Evolutionary conservation across 2,113 vertebrate species (phyloP).

Genomic region (Anolis sagrei): DNA sequence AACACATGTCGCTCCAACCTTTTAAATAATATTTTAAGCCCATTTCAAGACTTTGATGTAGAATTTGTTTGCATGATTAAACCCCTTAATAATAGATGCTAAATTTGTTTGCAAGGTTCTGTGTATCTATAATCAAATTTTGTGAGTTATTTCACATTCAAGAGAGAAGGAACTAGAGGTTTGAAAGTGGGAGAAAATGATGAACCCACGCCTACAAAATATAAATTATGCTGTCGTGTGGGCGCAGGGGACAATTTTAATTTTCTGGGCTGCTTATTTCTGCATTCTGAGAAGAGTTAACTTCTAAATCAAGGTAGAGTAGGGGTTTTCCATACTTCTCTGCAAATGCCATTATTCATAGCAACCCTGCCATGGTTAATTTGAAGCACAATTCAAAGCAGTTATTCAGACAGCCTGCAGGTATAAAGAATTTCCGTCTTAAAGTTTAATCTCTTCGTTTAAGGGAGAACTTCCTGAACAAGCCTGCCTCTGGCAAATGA

Average conservation of each 20-base stretch:
- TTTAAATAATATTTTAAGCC: no score
- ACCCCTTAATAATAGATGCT: no score
- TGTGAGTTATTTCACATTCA: no score
- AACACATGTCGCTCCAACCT: no score
- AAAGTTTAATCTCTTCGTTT: slow-evolving; percentile 3
- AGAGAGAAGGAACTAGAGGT: no score
- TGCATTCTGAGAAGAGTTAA: not conserved
- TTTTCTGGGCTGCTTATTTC: not conserved
- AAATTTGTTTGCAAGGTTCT: no score
- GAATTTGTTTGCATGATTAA: no score
- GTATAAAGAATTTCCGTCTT: slow-evolving; percentile 3
- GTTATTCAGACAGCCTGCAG: not conserved
- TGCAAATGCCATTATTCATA: slow-evolving; percentile 4
- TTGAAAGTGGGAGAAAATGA: no score
- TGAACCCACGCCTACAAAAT: no score
- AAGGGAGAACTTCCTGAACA: not conserved
- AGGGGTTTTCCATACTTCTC: not conserved
- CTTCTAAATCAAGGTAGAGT: not conserved
- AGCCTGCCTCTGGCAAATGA: not conserved
- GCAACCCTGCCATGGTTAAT: not conserved
- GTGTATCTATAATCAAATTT: no score
- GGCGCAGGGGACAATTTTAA: not conserved
- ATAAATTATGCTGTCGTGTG: not conserved
- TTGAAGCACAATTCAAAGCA: not conserved
- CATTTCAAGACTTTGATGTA: no score